phyloP scores from a whole-genome alignment of 2,797 vertebrate genomes.

The Gallinago nigripennis region DNA sequence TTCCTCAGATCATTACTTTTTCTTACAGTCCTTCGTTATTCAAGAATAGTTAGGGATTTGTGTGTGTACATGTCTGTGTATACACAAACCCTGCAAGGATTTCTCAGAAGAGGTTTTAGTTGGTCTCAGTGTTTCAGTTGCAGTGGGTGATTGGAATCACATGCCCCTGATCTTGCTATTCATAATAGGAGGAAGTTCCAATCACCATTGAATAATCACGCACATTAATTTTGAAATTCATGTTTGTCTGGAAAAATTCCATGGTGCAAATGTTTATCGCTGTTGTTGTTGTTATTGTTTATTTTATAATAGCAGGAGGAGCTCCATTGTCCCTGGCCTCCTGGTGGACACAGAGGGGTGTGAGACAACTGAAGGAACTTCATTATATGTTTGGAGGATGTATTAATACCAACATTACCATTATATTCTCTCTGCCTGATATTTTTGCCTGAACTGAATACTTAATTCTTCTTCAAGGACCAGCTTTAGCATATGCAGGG shows the following conservation, averaged over 20 bases:
- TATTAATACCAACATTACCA: not conserved
- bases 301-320: constrained; percentile 30
- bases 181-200: not conserved
- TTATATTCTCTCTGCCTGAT: not conserved
- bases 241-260: not conserved
- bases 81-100: not conserved
- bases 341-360: constrained; percentile 32
- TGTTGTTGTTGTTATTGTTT: constrained; percentile 40
- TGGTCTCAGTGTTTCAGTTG: not conserved
- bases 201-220: not conserved
- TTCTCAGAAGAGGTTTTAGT: not conserved
- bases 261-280: constrained; percentile 24
- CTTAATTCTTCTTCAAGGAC: constrained; percentile 53
- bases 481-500: constrained; percentile 6
- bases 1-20: not conserved
- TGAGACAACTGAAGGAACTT: constrained; percentile 10
- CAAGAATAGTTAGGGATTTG: not conserved
- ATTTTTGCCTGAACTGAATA: constrained; percentile 33
- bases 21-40: not conserved
- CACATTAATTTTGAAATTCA: constrained; percentile 19
- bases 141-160: not conserved
- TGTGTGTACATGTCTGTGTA: not conserved
- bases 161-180: not conserved
- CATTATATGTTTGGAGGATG: constrained; percentile 13
- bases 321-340: constrained; percentile 7